Conservation (phyloP, 2,888 invertebrate species). For the Marronus borbonicus region DNA sequence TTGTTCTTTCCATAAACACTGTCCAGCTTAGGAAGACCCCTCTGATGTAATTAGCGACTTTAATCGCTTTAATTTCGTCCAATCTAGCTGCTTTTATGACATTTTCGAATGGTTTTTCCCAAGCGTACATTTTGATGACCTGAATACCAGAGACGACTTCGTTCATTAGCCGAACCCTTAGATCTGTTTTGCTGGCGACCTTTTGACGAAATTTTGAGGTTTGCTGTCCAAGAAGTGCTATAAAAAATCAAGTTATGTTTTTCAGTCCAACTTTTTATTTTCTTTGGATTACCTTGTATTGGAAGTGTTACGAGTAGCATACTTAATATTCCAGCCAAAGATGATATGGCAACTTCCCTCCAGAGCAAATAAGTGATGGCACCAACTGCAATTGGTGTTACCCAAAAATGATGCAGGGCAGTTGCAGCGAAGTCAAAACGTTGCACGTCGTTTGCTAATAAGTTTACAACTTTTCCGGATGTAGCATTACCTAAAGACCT, state of each 20-base stretch:
- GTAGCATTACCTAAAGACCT: conserved; percentile 85
- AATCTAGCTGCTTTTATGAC: conserved; percentile 50
- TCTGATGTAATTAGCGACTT: conserved; percentile 73
- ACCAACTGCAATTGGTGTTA: conserved; percentile 82
- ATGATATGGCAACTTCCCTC: conserved; percentile 72
- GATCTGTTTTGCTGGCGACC: conserved; percentile 72
- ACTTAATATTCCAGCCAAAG: conserved; percentile 76
- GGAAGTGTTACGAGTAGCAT: conserved; percentile 71
- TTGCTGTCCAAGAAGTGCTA: conserved; percentile 73
- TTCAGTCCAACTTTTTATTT: background rate
- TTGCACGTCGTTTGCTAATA: conserved; percentile 88
- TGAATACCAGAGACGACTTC: conserved; percentile 80
- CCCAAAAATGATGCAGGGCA: conserved; percentile 84
- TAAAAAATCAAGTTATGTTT: conserved; percentile 48
- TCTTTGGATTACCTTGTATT: conserved; percentile 61
- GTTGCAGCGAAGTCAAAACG: conserved; percentile 82
- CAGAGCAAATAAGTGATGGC: conserved; percentile 76
- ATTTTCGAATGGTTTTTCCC: conserved; percentile 77
- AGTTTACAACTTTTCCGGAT: conserved; percentile 85
- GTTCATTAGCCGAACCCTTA: conserved; percentile 78
- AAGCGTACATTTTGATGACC: conserved; percentile 83
- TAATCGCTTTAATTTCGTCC: conserved; percentile 55
- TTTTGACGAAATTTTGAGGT: conserved; percentile 73
- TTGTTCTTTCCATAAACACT: conserved; percentile 86
- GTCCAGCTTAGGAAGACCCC: conserved; percentile 80